Evolutionary conservation across 2,113 vertebrate species (phyloP).

Genomic region (Tachysurus vachellii): DNA sequence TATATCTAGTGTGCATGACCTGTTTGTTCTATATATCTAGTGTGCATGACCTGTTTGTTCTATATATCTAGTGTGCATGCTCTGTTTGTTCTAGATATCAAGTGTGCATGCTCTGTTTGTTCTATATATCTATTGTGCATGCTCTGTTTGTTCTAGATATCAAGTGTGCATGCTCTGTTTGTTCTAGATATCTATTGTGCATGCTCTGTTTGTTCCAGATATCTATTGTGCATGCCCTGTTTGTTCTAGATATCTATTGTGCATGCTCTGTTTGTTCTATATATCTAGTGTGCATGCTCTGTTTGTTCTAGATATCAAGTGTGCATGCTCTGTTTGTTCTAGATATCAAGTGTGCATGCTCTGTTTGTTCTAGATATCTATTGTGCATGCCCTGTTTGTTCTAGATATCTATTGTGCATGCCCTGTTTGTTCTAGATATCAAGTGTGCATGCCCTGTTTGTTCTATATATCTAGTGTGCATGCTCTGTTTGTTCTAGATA

Average conservation of each 20-base stretch:
- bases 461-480: background rate
- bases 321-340: background rate
- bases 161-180: background rate
- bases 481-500: background rate
- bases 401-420: background rate
- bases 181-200: background rate
- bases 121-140: background rate
- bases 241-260: background rate
- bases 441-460: background rate
- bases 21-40: too few relatives aligned
- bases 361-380: background rate
- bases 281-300: background rate
- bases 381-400: background rate
- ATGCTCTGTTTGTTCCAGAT: background rate
- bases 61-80: too few relatives aligned
- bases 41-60: too few relatives aligned
- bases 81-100: too few relatives aligned
- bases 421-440: background rate
- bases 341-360: background rate
- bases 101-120: background rate
- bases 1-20: background rate
- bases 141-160: background rate
- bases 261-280: background rate
- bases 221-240: background rate
- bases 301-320: background rate